Base-by-base conservation (phyloP, 2,113 vertebrate genomes). In the Kryptolebias marmoratus region DNA sequence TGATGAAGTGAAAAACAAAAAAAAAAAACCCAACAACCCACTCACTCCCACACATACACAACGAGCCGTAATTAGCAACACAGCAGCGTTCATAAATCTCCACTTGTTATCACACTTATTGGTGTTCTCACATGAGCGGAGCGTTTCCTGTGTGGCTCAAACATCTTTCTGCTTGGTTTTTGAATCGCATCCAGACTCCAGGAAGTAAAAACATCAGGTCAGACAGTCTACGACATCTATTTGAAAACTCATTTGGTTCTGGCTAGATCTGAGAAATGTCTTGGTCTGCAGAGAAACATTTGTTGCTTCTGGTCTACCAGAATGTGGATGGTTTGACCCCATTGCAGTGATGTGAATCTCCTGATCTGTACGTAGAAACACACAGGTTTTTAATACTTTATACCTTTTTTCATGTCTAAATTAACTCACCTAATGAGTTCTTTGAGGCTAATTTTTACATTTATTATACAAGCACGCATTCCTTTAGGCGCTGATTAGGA, bases 61-160 rank as follows among this genome's bases (percentile, higher is more conserved):
- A 71, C 55, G 73, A 84, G 70, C 55, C 44, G 48, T 88, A 87
- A 91, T 88, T 88, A 90, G 84, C 80, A 81, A 81, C 80, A 70
- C 50, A 58, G 64, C 47, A 36, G 60, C 80, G 74, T 81, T 69
- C 70, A 82, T 84, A 87, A 81, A 90, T 87, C 76, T 76, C 63
- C 4, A 63, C 80, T 85, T 71, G 54, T 81, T 81, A 70, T 75
- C 76, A 67, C 74, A 53, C 45, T 53, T 70, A 65, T 60, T 22
- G 1, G 58, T 55, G 75, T 71, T 69, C 53, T 76, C 54, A 61
- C 60, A 62, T 59, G 53, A 69, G 68, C 60, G 64, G 18, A 30
- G 42, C 16, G 50, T 58, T 62, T 65, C 16, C 45, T 42, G 5
- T 63, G 57, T 57, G 42, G 59, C 56, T 57, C 64, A 70, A 55